phyloP scores from a whole-genome alignment of 2,888 invertebrate species.

The Acanthoscelides obtectus region DNA sequence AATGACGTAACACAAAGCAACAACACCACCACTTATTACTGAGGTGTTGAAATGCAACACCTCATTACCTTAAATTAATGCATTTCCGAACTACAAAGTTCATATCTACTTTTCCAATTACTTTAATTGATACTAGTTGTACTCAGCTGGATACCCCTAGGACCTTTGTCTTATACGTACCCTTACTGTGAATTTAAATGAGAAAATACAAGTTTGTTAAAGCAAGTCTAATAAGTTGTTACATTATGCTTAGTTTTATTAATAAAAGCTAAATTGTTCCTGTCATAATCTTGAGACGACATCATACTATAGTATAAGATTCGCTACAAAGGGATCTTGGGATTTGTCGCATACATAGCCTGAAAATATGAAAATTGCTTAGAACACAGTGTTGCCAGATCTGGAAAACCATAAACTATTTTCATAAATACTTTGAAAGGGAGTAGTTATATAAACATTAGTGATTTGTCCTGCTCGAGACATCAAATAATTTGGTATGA shows the following conservation, averaged over 20 bases:
- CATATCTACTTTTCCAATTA: background rate
- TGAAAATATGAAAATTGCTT: background rate
- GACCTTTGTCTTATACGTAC: background rate
- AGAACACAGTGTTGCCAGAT: too few relatives aligned
- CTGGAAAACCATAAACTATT: too few relatives aligned
- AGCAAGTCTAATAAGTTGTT: background rate
- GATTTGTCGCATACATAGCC: background rate
- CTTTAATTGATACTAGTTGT: background rate
- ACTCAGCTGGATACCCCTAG: background rate
- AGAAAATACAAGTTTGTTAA: background rate
- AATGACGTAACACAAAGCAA: background rate
- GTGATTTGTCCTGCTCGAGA: too few relatives aligned
- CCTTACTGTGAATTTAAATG: background rate
- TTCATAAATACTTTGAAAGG: too few relatives aligned
- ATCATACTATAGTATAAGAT: background rate
- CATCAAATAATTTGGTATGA: too few relatives aligned
- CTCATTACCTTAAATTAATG: background rate
- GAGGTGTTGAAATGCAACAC: background rate
- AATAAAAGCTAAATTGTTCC: background rate
- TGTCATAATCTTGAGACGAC: background rate
- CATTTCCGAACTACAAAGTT: background rate
- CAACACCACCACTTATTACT: background rate
- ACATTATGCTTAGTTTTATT: background rate
- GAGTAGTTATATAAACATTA: too few relatives aligned
- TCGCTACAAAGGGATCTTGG: background rate